Base-by-base conservation (phyloP, 2,113 vertebrate species). In the Mesoclemmys tuberculata region DNA sequence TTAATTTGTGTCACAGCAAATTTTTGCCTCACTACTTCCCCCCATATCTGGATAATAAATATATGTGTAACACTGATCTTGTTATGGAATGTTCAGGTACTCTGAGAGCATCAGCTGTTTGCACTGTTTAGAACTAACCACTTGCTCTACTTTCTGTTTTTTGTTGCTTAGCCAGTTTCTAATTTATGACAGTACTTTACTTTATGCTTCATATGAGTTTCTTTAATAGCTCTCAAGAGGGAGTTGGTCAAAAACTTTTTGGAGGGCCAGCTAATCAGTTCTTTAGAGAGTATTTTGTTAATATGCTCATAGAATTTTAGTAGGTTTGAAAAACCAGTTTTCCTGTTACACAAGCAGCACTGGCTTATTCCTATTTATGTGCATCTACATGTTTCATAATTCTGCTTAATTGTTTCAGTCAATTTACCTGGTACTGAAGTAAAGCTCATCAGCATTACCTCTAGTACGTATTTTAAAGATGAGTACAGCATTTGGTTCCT, bases 1-100 rank as follows among this genome's bases (percentile, higher is more conserved):
- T 64, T 3, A 77, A 84, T 27, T 18, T 4, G 38, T 1, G 29
- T 46, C 12, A 5, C 18, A 5, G 12, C 27, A 41, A 48, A 0
- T 80, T 54, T 71, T 88, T 88, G 92, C 82, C 83, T n/a, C 90
- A 52, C 55, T 92, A 13, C 84, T 97, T 94, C 82, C 82, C 88
- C 82, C 64, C 3, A 5, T 68, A 18, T 68, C 64, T n/a, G 35
- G 35, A n/a, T n/a, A 68, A 68, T n/a, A 58, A 58, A 29, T 58
- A 31, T 35, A 68, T 18, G 61, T 64, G 31, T 35, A n/a, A 68
- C 61, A 18, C 13, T 64, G n/a, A 35, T 68, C 64, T 68, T 68
- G 64, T n/a, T 68, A 35, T 14, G 14, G 64, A 68, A n/a, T 9
- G 8, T 68, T 8, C 18, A 18, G 64, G 35, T 35, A 68, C 35